These are phyloP conservation scores for Diachrysia chrysitis DNA, from an alignment of 2,888 invertebrate species.

Conservation along the genomic window DNA sequence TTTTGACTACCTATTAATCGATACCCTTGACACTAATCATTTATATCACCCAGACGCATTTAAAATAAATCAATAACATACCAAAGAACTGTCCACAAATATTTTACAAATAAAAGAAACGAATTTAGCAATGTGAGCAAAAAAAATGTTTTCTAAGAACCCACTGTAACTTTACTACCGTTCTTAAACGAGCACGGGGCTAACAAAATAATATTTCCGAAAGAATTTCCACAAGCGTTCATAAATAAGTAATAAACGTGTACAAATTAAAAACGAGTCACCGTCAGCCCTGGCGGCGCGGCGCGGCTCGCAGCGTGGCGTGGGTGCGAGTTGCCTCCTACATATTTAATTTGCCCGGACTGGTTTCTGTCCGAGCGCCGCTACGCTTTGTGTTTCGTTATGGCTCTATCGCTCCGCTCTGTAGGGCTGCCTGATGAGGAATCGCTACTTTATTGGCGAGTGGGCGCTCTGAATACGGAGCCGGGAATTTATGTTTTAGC, in stretches of 20 bases:
- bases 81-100: not conserved
- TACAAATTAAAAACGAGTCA: constrained; percentile 48
- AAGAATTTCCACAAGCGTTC: constrained; percentile 37
- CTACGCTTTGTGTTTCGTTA: constrained; percentile 86
- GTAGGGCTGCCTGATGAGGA: constrained; percentile 70
- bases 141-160: no score
- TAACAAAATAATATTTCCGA: constrained; percentile 39
- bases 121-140: not conserved
- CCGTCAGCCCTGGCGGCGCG: constrained; percentile 32
- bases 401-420: constrained; percentile 82
- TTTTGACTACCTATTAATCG: no score
- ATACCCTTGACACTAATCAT: no score
- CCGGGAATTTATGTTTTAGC: constrained; percentile 56
- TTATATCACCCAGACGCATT: no score
- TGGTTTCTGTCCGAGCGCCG: constrained; percentile 85
- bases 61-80: no score
- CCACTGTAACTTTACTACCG: not conserved
- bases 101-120: not conserved
- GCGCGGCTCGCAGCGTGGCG: constrained; percentile 70
- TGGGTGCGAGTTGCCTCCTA: constrained; percentile 86
- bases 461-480: constrained; percentile 61
- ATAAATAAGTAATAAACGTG: constrained; percentile 52
- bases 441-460: constrained; percentile 70
- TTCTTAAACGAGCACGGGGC: constrained; percentile 22
- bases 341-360: constrained; percentile 89